These are phyloP conservation scores for Caiman crocodilus DNA, from an alignment of 2,797 vertebrate genomes.

Conservation along the genomic window DNA sequence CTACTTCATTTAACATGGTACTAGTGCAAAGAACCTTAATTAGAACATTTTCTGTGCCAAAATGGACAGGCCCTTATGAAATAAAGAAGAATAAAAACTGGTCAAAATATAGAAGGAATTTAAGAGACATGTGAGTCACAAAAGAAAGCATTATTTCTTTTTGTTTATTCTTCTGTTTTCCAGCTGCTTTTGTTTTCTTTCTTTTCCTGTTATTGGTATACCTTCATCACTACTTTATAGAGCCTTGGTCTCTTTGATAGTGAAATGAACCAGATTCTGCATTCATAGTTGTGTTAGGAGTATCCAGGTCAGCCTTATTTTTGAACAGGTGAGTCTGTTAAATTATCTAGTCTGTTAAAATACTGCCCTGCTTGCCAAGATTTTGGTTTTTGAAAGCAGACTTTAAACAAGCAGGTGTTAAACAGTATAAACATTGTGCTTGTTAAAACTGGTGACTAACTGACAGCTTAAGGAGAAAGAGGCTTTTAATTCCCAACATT, in stretches of 20 bases:
- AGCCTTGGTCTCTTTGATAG: conserved; percentile 15
- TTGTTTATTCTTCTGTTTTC: background rate
- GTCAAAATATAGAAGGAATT: background rate
- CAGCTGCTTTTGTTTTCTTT: background rate
- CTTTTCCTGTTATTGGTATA: background rate
- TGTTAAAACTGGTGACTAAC: conserved; percentile 38
- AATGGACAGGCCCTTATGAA: background rate
- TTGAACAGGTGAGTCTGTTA: conserved; percentile 44
- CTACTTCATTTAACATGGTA: background rate
- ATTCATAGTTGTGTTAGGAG: conserved; percentile 50
- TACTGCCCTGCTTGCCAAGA: conserved; percentile 52
- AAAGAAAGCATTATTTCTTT: background rate
- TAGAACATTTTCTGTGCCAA: background rate
- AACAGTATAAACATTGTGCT: conserved; percentile 48
- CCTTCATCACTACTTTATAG: conserved; percentile 28
- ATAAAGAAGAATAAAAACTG: background rate
- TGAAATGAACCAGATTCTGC: conserved; percentile 32
- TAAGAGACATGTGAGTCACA: background rate
- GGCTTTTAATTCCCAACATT: conserved; percentile 41
- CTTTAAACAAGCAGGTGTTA: too few relatives aligned
- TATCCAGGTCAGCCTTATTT: conserved; percentile 49
- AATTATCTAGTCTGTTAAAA: conserved; percentile 52
- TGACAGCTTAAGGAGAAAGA: background rate
- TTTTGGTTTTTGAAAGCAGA: conserved; percentile 30
- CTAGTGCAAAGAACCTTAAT: background rate